Percentiles rank a stretch among this genome's conserved stretches.
phyloP scores from a whole-genome alignment of 2,888 invertebrate genomes.

The Plebejus argus region DNA sequence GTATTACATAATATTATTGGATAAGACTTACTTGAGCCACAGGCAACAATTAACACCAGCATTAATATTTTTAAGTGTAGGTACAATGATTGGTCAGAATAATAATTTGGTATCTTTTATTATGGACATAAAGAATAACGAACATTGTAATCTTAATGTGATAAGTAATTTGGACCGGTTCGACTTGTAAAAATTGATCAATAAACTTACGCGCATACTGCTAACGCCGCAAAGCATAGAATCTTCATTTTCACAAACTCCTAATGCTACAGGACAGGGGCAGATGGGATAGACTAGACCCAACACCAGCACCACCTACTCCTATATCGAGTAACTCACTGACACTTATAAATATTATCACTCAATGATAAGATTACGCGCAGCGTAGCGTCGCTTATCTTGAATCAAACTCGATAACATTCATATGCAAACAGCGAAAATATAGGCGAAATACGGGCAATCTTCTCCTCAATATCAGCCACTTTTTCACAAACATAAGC shows the following conservation, averaged over 20 bases:
- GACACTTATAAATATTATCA: constrained; percentile 79
- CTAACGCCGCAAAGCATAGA: constrained; percentile 1
- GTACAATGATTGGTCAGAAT: background rate
- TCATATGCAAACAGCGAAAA: constrained; percentile 60
- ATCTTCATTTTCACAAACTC: constrained; percentile 22
- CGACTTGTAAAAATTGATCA: background rate
- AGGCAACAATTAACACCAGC: background rate
- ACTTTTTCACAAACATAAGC: constrained; percentile 15
- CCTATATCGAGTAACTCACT: constrained; percentile 73
- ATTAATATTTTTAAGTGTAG: background rate
- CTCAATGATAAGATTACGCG: constrained; percentile 76
- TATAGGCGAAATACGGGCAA: constrained; percentile 41
- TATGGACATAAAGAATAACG: background rate
- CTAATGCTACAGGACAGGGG: background rate
- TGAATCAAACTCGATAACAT: constrained; percentile 74
- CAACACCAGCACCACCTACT: constrained; percentile 65
- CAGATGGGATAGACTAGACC: constrained; percentile 50
- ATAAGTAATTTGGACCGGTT: background rate
- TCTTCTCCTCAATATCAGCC: constrained; percentile 23
- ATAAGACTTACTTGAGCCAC: no score
- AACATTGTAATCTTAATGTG: background rate
- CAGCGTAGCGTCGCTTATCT: constrained; percentile 74
- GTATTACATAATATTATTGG: no score
- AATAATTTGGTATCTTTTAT: background rate
- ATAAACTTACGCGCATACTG: constrained; percentile 2